Conservation (phyloP, 2,888 invertebrate genomes). For the Ophioninae sp. region DNA sequence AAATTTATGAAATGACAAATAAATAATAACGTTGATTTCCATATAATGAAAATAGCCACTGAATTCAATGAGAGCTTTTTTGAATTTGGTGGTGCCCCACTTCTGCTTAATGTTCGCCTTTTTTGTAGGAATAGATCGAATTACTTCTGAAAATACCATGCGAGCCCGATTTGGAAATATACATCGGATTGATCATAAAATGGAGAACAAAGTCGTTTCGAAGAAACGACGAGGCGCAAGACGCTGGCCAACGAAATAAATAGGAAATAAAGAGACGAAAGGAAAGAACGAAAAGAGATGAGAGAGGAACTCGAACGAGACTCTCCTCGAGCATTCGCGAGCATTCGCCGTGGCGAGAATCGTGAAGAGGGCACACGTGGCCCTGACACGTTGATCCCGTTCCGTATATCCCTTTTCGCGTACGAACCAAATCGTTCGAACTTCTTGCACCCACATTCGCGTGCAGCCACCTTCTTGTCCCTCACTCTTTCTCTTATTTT, state of each 20-base stretch:
- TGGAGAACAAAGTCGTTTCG: too few species aligned
- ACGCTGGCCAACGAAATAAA: conserved; percentile 33
- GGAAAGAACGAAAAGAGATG: conserved; percentile 36
- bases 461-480: background rate
- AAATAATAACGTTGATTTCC: too few species aligned
- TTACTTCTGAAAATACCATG: too few species aligned
- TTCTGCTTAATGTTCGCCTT: too few species aligned
- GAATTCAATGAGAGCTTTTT: too few species aligned
- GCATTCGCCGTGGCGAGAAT: conserved; percentile 36
- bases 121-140: too few species aligned
- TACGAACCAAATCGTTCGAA: conserved; percentile 67
- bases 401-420: conserved; percentile 63
- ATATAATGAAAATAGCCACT: too few species aligned
- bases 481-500: conserved; percentile 16
- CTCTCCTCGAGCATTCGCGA: conserved; percentile 66
- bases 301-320: conserved; percentile 53
- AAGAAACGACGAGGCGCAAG: too few species aligned
- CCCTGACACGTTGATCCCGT: conserved; percentile 75
- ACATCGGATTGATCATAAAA: too few species aligned
- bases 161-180: too few species aligned
- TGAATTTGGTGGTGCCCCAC: too few species aligned
- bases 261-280: conserved; percentile 25
- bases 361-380: conserved; percentile 70
- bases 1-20: too few species aligned
- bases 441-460: conserved; percentile 47